Conservation (phyloP, 2,113 vertebrate species). For the Bungarus multicinctus region DNA sequence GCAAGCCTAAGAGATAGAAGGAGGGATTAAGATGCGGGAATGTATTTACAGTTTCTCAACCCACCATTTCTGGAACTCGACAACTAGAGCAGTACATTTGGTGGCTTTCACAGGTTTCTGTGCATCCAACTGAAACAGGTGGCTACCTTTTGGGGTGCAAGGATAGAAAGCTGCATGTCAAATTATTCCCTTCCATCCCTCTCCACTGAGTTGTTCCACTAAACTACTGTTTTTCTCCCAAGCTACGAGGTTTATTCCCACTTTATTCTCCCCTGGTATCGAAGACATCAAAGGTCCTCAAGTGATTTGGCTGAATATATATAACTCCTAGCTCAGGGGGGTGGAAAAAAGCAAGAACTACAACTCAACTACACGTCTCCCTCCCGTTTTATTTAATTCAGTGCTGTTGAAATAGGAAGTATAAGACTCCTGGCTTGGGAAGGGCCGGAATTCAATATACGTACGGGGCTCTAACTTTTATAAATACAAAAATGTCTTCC, state of each 20-base stretch:
- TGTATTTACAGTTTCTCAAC: slow-evolving; percentile 50
- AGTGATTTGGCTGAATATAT: neutral
- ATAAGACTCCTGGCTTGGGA: neutral
- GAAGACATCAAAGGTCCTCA: neutral
- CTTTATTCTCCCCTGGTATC: neutral
- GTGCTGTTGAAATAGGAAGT: neutral
- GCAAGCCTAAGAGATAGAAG: slow-evolving; percentile 30
- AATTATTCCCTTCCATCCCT: neutral
- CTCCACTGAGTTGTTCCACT: neutral
- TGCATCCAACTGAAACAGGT: neutral
- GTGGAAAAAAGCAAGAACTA: neutral
- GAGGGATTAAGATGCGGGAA: slow-evolving; percentile 7
- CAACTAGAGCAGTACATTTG: neutral
- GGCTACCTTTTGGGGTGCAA: neutral
- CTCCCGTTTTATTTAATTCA: neutral
- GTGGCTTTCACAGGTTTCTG: neutral
- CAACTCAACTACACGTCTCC: neutral
- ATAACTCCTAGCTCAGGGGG: neutral
- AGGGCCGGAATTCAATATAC: neutral
- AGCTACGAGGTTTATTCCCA: neutral
- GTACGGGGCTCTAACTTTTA: neutral
- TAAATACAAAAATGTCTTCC: neutral
- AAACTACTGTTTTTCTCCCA: neutral
- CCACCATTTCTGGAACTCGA: neutral
- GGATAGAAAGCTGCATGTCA: neutral